Conservation (phyloP, 2,797 vertebrate genomes). For the Glyptemys insculpta region DNA sequence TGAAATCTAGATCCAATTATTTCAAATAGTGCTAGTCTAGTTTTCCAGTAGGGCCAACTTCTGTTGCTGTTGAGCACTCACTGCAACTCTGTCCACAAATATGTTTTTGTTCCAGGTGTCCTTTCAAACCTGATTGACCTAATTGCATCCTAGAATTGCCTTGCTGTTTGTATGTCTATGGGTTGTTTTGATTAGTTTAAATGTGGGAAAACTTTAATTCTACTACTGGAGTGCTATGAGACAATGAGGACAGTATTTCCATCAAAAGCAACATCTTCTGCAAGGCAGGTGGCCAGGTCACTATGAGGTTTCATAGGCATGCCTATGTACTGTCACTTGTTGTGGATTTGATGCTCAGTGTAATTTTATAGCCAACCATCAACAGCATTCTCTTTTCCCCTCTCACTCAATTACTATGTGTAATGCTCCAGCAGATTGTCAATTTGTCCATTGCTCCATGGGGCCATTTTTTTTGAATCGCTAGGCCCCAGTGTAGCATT, state of each 20-base stretch:
- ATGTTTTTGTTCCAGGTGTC: neutral
- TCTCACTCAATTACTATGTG: neutral
- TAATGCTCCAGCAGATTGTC: neutral
- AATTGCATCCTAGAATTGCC: neutral
- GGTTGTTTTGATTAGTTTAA: neutral
- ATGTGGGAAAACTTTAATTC: neutral
- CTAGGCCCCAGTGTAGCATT: neutral
- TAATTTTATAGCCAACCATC: neutral
- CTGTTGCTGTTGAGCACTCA: neutral
- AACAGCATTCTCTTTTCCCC: neutral
- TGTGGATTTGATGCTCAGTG: neutral
- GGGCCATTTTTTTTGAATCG: neutral
- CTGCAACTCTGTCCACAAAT: neutral
- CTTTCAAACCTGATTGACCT: conserved; percentile 23
- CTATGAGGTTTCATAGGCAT: neutral
- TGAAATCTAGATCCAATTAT: neutral
- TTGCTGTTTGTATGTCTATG: neutral
- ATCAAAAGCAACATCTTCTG: neutral
- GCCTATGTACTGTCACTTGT: neutral
- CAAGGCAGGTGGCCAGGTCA: neutral
- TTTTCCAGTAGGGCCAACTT: conserved; percentile 11
- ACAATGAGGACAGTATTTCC: neutral
- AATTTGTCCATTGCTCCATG: neutral
- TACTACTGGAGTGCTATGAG: neutral
- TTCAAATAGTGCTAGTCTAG: neutral